Percentiles rank a stretch among this genome's conserved stretches.
Conservation (phyloP, 2,797 vertebrate species). For the Phoeniculus purpureus region DNA sequence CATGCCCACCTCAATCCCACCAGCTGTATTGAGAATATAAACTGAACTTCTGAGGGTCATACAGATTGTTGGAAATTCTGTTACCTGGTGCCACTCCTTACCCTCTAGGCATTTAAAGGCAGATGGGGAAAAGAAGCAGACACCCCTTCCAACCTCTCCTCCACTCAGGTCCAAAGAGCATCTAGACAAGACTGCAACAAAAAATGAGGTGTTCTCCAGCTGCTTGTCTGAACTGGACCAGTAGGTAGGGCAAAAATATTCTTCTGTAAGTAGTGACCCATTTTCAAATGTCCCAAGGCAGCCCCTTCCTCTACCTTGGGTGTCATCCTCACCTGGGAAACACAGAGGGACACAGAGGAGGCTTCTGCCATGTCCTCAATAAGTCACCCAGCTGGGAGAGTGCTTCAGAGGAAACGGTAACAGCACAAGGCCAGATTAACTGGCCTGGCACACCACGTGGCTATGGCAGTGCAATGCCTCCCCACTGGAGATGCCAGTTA, state of each 20-base stretch:
- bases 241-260: background rate
- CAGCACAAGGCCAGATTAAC: background rate
- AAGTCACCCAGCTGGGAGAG: background rate
- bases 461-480: accelerated
- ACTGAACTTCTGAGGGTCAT: background rate
- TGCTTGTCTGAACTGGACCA: background rate
- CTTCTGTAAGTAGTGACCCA: background rate
- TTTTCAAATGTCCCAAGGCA: background rate
- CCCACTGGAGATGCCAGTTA: background rate
- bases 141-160: background rate
- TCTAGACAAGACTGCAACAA: background rate
- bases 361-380: background rate
- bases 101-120: background rate
- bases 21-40: background rate
- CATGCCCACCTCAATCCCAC: background rate
- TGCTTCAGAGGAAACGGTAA: background rate
- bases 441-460: background rate
- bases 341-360: background rate
- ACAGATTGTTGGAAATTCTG: background rate
- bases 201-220: background rate
- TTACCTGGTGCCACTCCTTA: background rate
- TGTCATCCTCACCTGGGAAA: background rate
- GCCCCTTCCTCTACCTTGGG: background rate
- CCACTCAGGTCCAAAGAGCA: background rate
- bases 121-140: background rate